Evolutionary conservation across 2,113 vertebrate species (phyloP).

Genomic region (Prochilodus magdalenae): DNA sequence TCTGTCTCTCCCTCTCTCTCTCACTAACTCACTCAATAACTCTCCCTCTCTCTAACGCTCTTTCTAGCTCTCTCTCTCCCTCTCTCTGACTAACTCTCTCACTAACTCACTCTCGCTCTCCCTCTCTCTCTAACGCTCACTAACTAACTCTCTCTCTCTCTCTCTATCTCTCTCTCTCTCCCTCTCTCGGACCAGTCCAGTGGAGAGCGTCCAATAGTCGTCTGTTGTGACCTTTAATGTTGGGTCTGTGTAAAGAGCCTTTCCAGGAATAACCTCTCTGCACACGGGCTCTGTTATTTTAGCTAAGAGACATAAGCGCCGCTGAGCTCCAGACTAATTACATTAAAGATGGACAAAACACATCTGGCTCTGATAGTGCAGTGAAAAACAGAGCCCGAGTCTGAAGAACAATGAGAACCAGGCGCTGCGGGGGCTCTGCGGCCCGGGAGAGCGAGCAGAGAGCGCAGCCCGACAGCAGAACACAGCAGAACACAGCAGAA

Average conservation of each 20-base stretch:
- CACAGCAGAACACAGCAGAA: too few species aligned
- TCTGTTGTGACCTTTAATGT: neutral
- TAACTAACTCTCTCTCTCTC: too few species aligned
- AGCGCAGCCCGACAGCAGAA: too few species aligned
- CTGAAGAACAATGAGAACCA: constrained; percentile 14
- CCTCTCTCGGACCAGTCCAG: neutral
- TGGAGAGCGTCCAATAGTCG: neutral
- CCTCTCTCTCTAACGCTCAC: too few species aligned
- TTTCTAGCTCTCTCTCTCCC: too few species aligned
- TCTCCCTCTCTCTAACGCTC: too few species aligned
- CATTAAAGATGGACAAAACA: constrained; percentile 39
- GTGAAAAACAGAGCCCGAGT: constrained; percentile 35
- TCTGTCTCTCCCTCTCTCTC: too few species aligned
- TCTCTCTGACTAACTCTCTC: too few species aligned
- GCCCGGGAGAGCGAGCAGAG: neutral
- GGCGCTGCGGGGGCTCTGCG: neutral
- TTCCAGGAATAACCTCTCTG: constrained; percentile 1
- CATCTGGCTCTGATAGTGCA: constrained; percentile 50
- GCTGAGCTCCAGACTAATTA: constrained; percentile 16
- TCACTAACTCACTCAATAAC: too few species aligned
- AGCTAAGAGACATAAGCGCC: neutral
- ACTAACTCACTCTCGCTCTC: too few species aligned
- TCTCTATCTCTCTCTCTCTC: too few species aligned
- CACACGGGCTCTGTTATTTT: neutral
- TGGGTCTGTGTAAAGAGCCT: neutral